phyloP scores from a whole-genome alignment of 2,888 invertebrate species.

The Morpho achilles region DNA sequence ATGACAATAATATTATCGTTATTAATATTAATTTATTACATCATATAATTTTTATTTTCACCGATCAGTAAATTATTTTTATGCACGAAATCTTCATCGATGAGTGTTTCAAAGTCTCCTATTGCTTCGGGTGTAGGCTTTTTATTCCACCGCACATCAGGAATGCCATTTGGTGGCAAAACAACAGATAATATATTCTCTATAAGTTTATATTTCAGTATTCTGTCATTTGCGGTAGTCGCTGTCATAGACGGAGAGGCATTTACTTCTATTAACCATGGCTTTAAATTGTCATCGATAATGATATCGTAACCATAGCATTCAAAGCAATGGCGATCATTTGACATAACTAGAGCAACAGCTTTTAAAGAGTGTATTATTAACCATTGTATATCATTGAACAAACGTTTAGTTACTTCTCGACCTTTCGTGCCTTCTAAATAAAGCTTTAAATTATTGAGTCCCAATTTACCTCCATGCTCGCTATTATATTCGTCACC shows the following conservation, averaged over 20 bases:
- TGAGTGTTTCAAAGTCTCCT: conserved; percentile 89
- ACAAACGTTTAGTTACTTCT: conserved; percentile 91
- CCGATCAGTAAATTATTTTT: conserved; percentile 72
- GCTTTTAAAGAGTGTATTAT: conserved; percentile 96
- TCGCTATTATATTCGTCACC: conserved; percentile 96
- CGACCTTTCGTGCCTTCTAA: conserved; percentile 95
- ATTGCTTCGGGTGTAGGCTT: conserved; percentile 85
- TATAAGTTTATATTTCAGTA: conserved; percentile 94
- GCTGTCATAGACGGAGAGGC: conserved; percentile 95
- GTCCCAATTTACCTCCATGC: conserved; percentile 96
- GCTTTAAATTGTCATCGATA: conserved; percentile 95
- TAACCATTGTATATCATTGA: conserved; percentile 92
- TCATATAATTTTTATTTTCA: no score
- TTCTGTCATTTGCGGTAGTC: conserved; percentile 95
- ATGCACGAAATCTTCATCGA: conserved; percentile 89
- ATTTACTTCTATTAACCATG: conserved; percentile 97
- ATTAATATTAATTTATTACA: no score
- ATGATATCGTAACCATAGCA: conserved; percentile 98
- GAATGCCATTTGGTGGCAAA: conserved; percentile 91
- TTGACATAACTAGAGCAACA: conserved; percentile 94
- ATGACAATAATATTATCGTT: no score
- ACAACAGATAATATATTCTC: conserved; percentile 95
- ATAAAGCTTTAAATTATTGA: conserved; percentile 93
- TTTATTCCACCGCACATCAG: conserved; percentile 94
- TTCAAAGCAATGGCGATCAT: conserved; percentile 94